These are phyloP conservation scores for Aphelenchoides bicaudatus DNA, from an alignment of 2,888 invertebrate genomes.

Conservation along the genomic window DNA sequence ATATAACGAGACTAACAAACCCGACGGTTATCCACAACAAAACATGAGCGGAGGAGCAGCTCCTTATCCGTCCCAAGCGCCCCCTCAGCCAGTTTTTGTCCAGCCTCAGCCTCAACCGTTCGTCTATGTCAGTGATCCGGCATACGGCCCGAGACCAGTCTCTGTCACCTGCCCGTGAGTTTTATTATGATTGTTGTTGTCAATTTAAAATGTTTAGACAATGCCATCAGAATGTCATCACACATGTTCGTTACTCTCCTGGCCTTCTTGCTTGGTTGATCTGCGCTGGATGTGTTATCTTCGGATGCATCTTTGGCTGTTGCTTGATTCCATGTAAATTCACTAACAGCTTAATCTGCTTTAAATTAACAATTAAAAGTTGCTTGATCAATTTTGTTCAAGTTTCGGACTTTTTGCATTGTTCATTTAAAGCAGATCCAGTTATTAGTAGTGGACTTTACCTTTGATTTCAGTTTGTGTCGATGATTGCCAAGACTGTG, in stretches of 20 bases:
- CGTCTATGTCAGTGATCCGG: conserved; percentile 13
- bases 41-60: background rate
- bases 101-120: conserved; percentile 4
- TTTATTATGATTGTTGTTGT: background rate
- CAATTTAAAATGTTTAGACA: background rate
- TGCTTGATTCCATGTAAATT: conserved; percentile 9
- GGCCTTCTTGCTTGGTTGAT: conserved; percentile 1
- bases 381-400: too few relatives aligned
- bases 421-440: too few relatives aligned
- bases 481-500: conserved; percentile 7
- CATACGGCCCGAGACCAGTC: conserved; percentile 1
- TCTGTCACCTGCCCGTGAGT: background rate
- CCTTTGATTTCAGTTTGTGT: background rate
- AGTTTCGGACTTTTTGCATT: too few relatives aligned
- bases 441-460: background rate
- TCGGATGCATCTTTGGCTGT: conserved; percentile 6
- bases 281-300: conserved; percentile 11
- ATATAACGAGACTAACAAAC: too few relatives aligned
- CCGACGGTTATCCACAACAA: background rate
- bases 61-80: background rate
- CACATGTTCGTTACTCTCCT: conserved; percentile 9
- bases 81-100: background rate
- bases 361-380: too few relatives aligned
- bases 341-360: too few relatives aligned
- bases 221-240: background rate